These are phyloP conservation scores for Branchellion lobata DNA, from an alignment of 2,888 invertebrate species.

Conservation along the genomic window DNA sequence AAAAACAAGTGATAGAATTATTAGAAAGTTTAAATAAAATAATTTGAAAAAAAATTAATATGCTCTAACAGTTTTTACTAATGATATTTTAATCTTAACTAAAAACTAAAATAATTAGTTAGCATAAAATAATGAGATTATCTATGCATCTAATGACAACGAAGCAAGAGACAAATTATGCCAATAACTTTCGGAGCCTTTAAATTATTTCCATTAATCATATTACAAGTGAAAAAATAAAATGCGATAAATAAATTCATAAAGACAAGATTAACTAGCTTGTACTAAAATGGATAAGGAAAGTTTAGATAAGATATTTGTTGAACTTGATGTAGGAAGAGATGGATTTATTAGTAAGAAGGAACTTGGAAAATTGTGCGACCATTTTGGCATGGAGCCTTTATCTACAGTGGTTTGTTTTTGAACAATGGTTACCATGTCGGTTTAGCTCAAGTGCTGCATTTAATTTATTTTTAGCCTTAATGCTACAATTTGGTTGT, in stretches of 20 bases:
- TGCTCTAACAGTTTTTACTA: too few species aligned
- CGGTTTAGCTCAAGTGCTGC: background rate
- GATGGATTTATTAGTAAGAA: conserved; percentile 31
- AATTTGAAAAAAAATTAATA: too few species aligned
- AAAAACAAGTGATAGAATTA: too few species aligned
- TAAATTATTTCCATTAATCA: background rate
- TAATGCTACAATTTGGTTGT: too few species aligned
- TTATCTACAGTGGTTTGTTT: conserved; percentile 11
- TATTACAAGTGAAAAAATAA: background rate
- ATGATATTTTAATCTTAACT: too few species aligned
- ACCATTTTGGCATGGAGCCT: conserved; percentile 27
- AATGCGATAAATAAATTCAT: background rate
- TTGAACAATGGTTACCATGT: background rate
- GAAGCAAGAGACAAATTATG: conserved; percentile 10
- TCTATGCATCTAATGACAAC: conserved; percentile 19
- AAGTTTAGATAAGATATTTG: conserved; percentile 21
- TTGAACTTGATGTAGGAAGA: conserved; percentile 19
- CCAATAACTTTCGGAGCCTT: background rate
- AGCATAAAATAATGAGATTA: background rate
- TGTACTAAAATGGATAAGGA: conserved; percentile 20
- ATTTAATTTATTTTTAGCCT: background rate
- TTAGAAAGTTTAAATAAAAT: too few species aligned
- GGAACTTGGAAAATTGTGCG: conserved; percentile 34
- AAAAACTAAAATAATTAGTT: too few species aligned
- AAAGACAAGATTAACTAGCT: too few species aligned